Conservation (phyloP, 1,140 invertebrate genomes). For the Dendrolimus punctatus region DNA sequence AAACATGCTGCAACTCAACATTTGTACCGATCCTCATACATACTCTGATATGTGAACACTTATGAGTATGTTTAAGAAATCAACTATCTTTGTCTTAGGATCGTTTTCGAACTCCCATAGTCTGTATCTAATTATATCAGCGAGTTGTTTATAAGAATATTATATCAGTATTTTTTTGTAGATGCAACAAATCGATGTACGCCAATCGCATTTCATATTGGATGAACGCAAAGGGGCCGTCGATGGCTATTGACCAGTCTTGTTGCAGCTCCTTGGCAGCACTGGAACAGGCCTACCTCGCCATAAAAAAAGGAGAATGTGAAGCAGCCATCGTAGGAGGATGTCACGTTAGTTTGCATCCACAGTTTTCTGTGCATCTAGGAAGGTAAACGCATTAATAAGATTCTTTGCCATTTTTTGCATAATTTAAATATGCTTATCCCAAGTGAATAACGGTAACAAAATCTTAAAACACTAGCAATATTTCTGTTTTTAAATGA, state of each 20-base stretch:
- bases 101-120: too few species aligned
- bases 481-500: too few species aligned
- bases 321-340: slow-evolving; percentile 92
- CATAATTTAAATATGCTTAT: too few species aligned
- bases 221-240: slow-evolving; percentile 82
- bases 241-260: slow-evolving; percentile 89
- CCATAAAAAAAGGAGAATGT: slow-evolving; percentile 83
- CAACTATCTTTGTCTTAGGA: too few species aligned
- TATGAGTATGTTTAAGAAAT: too few species aligned
- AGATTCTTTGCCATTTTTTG: background rate
- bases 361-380: slow-evolving; percentile 89
- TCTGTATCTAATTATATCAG: too few species aligned
- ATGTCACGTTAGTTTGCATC: slow-evolving; percentile 87
- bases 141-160: too few species aligned
- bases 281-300: slow-evolving; percentile 85
- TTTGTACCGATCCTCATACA: too few species aligned
- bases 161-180: too few species aligned
- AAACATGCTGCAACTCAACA: background rate
- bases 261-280: slow-evolving; percentile 93
- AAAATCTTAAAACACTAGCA: too few species aligned
- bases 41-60: too few species aligned
- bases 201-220: slow-evolving; percentile 90
- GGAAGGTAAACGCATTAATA: slow-evolving; percentile 61
- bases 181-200: slow-evolving; percentile 89
- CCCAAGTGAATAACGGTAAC: too few species aligned